phyloP scores from a whole-genome alignment of 2,113 vertebrate species.

The Megaptera novaeangliae region DNA sequence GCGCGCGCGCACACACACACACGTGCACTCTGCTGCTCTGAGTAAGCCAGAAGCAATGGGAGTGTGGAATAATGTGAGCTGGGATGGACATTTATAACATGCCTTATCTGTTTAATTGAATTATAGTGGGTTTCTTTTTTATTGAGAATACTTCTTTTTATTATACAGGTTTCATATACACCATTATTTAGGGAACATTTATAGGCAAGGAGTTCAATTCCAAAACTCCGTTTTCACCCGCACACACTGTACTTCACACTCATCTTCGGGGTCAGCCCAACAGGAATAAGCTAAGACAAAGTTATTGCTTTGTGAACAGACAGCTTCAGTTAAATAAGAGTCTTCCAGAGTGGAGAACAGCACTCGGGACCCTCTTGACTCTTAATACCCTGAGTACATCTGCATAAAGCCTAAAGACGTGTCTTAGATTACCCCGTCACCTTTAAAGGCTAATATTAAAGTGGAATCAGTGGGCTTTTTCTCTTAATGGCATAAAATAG shows the following conservation, averaged over 20 bases:
- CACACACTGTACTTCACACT: slow-evolving; percentile 64
- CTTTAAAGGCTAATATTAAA: slow-evolving; percentile 85
- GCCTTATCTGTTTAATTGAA: not conserved
- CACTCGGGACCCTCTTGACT: slow-evolving; percentile 9
- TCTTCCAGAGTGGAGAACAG: slow-evolving; percentile 70
- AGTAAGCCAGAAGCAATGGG: not conserved
- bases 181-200: slow-evolving; percentile 77
- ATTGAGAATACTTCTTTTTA: slow-evolving; percentile 84
- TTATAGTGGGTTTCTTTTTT: slow-evolving; percentile 43
- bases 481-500: not conserved
- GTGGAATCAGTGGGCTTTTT: slow-evolving; percentile 73
- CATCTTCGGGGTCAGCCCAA: slow-evolving; percentile 36
- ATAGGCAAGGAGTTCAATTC: slow-evolving; percentile 67
- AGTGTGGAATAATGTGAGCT: not conserved
- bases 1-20: not conserved
- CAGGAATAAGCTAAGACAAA: slow-evolving; percentile 60
- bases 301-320: slow-evolving; percentile 75
- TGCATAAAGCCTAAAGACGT: slow-evolving; percentile 73
- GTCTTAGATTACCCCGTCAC: slow-evolving; percentile 78
- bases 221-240: slow-evolving; percentile 48
- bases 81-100: not conserved
- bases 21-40: not conserved
- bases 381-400: slow-evolving; percentile 81
- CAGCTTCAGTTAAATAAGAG: slow-evolving; percentile 64
- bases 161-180: slow-evolving; percentile 85